These are phyloP conservation scores for Drosophila athabasca DNA, from an alignment of 1,140 invertebrate genomes.

Conservation along the genomic window DNA sequence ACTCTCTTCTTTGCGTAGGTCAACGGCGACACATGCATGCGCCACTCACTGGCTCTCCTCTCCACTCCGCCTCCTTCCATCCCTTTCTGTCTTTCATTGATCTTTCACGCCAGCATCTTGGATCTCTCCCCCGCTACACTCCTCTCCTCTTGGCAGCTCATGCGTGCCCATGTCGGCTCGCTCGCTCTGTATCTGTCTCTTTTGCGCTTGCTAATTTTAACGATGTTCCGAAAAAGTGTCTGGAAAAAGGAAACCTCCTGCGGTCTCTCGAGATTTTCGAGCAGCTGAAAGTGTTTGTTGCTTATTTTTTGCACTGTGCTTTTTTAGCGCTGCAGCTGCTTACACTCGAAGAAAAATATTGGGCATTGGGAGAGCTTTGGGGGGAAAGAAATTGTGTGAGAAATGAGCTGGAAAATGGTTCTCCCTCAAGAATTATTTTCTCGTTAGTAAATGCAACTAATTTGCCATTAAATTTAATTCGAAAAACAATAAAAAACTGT, in stretches of 20 bases:
- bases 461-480: conserved; percentile 1
- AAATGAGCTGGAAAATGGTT: neutral
- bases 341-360: neutral
- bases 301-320: no score
- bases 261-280: conserved; percentile 43
- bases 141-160: neutral
- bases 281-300: conserved; percentile 50
- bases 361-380: no score
- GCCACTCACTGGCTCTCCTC: conserved; percentile 49
- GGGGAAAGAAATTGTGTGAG: no score
- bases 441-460: conserved; percentile 20
- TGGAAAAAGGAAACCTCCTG: conserved; percentile 63
- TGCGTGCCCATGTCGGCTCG: neutral
- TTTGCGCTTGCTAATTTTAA: conserved; percentile 66
- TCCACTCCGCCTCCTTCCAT: conserved; percentile 14
- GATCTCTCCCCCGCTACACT: conserved; percentile 23
- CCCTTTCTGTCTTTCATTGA: conserved; percentile 66
- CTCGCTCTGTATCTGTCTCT: conserved; percentile 28
- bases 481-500: conserved; percentile 4
- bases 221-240: conserved; percentile 54
- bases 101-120: conserved; percentile 70
- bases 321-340: conserved; percentile 37
- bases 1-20: conserved; percentile 75
- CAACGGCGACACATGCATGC: conserved; percentile 77
- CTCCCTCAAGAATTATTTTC: no score